A percentile compares a stretch with the other conserved stretches of the same genome.
Evolutionary conservation across 2,113 vertebrate genomes (phyloP).

Genomic region (Lucifuga dentata): DNA sequence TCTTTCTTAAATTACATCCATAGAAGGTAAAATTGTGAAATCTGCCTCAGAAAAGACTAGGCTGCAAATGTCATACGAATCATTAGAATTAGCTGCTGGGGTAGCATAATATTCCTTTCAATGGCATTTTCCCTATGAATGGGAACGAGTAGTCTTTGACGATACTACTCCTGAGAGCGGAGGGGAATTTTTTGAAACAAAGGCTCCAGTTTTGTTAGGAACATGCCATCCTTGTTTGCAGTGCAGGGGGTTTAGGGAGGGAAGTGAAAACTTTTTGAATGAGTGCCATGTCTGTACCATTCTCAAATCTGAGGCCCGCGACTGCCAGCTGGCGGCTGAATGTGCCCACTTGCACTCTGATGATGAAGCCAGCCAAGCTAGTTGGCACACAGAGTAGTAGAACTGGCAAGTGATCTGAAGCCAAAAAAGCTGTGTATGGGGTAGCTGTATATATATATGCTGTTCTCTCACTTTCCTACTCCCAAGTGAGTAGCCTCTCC

Average conservation of each 20-base stretch:
- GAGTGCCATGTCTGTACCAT: slow-evolving; percentile 87
- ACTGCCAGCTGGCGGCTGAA: slow-evolving; percentile 89
- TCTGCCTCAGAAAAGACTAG: slow-evolving; percentile 48
- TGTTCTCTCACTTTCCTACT: slow-evolving; percentile 13
- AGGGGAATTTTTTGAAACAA: slow-evolving; percentile 85
- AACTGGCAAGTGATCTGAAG: slow-evolving; percentile 79
- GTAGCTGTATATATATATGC: slow-evolving; percentile 61
- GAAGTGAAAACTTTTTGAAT: slow-evolving; percentile 89
- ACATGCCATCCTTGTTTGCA: slow-evolving; percentile 86
- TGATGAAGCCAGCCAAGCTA: slow-evolving; percentile 81
- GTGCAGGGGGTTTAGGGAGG: slow-evolving; percentile 85
- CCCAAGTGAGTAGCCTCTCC: slow-evolving; percentile 24
- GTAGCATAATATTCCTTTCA: slow-evolving; percentile 70
- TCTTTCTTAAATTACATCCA: slow-evolving; percentile 57
- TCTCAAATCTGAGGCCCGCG: slow-evolving; percentile 87
- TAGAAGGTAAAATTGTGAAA: slow-evolving; percentile 27
- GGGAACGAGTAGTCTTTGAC: slow-evolving; percentile 79
- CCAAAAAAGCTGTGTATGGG: slow-evolving; percentile 73
- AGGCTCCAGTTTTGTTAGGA: slow-evolving; percentile 83
- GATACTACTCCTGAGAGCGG: slow-evolving; percentile 85
- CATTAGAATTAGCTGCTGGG: slow-evolving; percentile 57
- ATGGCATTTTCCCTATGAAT: slow-evolving; percentile 70
- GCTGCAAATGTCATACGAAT: slow-evolving; percentile 38
- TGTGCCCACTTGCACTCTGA: slow-evolving; percentile 83
- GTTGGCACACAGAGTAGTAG: slow-evolving; percentile 75